Evolutionary conservation across 1,140 invertebrate species (phyloP).

Genomic region (Macrobrachium nipponense): DNA sequence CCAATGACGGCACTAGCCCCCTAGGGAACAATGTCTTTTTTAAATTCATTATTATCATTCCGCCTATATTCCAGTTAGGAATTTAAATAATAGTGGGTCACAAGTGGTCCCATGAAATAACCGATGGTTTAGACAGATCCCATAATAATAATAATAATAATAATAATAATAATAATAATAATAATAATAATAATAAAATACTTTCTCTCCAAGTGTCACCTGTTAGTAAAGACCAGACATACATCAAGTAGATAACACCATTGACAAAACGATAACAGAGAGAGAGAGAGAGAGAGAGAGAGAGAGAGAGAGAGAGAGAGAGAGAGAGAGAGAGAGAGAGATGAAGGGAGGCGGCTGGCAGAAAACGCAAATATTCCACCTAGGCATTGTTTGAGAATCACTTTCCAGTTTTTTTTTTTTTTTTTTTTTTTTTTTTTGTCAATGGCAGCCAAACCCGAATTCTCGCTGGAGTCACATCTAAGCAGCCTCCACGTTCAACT

Average conservation of each 20-base stretch:
- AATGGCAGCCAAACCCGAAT: background rate
- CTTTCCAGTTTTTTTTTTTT: background rate
- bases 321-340: background rate
- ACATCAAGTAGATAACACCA: no score
- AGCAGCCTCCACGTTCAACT: background rate
- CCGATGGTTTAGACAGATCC: background rate
- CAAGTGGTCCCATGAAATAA: no score
- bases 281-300: background rate
- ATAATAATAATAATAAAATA: conserved; percentile 5
- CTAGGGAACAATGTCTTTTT: no score
- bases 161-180: conserved; percentile 3
- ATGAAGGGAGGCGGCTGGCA: background rate
- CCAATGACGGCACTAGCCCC: no score
- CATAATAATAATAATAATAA: conserved; percentile 3
- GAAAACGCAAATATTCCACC: background rate
- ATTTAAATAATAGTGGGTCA: no score
- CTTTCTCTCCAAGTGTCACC: background rate
- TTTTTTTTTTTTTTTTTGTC: background rate
- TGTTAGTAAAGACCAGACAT: no score
- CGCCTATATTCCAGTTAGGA: no score
- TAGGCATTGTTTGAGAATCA: background rate
- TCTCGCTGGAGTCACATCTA: background rate
- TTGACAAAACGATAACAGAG: no score
- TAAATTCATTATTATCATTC: no score
- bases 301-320: background rate